Conservation (phyloP, 2,797 vertebrate genomes). For the Helicolenus hilgendorfi region DNA sequence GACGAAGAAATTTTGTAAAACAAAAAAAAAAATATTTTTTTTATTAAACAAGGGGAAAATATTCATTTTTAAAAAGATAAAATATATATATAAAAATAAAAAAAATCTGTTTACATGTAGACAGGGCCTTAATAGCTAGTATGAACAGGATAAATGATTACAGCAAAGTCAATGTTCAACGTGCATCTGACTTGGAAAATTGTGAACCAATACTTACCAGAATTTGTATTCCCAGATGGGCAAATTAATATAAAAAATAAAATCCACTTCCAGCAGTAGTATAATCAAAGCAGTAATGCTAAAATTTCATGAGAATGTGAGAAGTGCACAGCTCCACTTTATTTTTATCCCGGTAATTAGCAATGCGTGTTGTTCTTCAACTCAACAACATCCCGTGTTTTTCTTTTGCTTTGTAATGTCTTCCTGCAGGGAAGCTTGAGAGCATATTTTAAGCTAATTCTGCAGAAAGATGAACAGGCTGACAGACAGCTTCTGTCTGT, state of each 20-base stretch:
- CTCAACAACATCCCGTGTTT: not conserved
- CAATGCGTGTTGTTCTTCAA: not conserved
- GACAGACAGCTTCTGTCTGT: constrained; percentile 55
- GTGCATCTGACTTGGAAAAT: not conserved
- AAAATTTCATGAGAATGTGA: not conserved
- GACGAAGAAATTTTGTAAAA: too few relatives aligned
- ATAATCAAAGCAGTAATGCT: not conserved
- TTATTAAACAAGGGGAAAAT: too few relatives aligned
- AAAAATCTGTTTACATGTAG: too few relatives aligned
- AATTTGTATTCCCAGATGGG: not conserved
- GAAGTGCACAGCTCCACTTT: not conserved
- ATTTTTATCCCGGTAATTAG: constrained; percentile 33
- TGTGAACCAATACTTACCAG: not conserved
- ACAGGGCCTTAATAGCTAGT: not conserved
- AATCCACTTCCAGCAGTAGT: not conserved
- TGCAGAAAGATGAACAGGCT: constrained; percentile 25
- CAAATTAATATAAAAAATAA: not conserved
- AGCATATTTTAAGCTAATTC: constrained; percentile 39
- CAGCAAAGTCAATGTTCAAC: not conserved
- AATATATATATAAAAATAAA: too few relatives aligned
- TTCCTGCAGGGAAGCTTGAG: not conserved
- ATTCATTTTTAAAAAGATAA: too few relatives aligned
- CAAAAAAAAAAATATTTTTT: too few relatives aligned
- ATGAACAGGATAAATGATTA: not conserved
- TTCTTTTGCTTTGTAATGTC: not conserved